Conservation (phyloP, 2,797 vertebrate species). For the Eupleurogrammus muticus region DNA sequence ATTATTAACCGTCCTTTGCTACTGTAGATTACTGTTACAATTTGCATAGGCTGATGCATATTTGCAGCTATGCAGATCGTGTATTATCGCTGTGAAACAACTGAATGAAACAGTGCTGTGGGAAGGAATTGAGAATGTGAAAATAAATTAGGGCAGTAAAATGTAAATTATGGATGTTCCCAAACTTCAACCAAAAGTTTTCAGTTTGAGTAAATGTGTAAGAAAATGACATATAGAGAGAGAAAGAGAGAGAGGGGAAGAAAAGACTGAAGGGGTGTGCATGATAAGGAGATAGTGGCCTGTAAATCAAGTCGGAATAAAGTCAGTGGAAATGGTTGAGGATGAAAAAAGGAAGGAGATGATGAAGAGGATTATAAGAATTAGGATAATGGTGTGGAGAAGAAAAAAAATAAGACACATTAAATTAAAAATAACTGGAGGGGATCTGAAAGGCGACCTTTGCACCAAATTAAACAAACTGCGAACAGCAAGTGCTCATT, state of each 20-base stretch:
- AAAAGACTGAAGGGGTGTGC: background rate
- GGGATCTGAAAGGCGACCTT: too few species aligned
- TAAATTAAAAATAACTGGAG: too few species aligned
- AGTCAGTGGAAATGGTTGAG: background rate
- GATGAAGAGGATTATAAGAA: background rate
- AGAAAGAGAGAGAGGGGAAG: too few species aligned
- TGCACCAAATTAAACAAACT: background rate
- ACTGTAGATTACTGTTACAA: conserved; percentile 10
- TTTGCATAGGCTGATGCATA: conserved; percentile 9
- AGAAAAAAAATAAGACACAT: background rate
- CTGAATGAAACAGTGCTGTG: background rate
- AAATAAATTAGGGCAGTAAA: background rate
- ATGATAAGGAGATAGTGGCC: background rate
- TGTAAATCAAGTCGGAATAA: background rate
- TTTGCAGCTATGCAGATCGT: background rate
- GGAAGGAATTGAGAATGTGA: background rate
- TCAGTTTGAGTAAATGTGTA: background rate
- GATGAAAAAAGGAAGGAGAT: background rate
- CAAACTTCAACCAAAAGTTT: background rate
- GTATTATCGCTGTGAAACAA: conserved; percentile 7
- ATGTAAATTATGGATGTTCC: background rate
- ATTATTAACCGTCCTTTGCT: conserved; percentile 18
- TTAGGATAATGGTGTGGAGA: background rate
- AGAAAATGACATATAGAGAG: background rate
- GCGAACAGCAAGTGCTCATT: background rate